Evolutionary conservation across 2,888 invertebrate genomes (phyloP).

Genomic region (Pyralis farinalis): DNA sequence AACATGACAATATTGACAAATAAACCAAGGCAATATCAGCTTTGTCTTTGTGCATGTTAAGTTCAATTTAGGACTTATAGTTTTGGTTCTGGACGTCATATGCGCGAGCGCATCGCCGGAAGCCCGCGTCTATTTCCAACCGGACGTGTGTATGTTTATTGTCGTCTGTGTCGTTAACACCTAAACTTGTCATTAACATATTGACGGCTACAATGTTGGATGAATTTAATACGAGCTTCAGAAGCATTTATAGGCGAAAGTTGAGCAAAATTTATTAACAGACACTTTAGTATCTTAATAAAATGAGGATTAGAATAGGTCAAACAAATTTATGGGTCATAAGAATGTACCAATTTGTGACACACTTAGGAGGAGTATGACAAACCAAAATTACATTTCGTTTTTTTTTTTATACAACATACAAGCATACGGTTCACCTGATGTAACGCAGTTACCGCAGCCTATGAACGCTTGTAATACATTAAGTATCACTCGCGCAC

Average conservation of each 20-base stretch:
- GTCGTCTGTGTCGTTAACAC: conserved; percentile 72
- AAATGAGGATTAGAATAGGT: not conserved
- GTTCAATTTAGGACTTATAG: conserved; percentile 7
- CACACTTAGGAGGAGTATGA: no score
- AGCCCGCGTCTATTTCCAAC: conserved; percentile 73
- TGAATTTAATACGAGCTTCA: not conserved
- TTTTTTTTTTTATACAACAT: no score
- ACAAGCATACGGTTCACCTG: no score
- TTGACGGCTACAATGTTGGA: conserved; percentile 30
- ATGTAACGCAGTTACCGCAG: no score
- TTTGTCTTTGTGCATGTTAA: not conserved
- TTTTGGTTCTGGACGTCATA: conserved; percentile 18
- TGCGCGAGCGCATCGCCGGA: conserved; percentile 50
- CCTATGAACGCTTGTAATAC: no score
- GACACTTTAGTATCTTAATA: not conserved
- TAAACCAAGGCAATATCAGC: not conserved
- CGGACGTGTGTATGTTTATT: conserved; percentile 71
- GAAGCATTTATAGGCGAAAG: conserved; percentile 2
- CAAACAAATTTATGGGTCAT: no score
- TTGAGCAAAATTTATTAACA: conserved; percentile 3
- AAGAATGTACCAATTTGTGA: no score
- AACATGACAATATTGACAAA: not conserved
- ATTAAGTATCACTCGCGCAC: no score
- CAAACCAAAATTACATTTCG: no score
- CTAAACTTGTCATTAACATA: conserved; percentile 58